These are phyloP conservation scores for Acanthis flammea DNA, from an alignment of 2,797 vertebrate species.

Conservation along the genomic window DNA sequence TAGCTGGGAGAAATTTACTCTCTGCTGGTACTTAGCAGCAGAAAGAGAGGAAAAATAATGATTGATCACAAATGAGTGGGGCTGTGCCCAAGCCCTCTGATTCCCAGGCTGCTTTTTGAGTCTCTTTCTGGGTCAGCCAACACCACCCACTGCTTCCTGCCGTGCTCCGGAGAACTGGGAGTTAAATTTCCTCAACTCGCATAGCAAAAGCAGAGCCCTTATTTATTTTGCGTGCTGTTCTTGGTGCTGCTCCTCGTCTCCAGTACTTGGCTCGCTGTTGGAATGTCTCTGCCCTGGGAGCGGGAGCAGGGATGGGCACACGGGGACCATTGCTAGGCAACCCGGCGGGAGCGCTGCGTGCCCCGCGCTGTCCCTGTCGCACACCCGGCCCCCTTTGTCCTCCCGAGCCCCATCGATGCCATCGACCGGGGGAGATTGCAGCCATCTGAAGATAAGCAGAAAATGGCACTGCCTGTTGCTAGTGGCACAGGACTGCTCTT, in stretches of 20 bases:
- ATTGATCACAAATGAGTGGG: not conserved
- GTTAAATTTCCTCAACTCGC: not conserved
- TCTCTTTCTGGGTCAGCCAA: not conserved
- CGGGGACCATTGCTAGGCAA: not conserved
- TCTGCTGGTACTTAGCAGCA: not conserved
- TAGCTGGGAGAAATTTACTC: not conserved
- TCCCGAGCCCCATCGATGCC: not conserved
- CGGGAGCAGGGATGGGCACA: not conserved
- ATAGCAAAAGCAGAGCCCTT: not conserved
- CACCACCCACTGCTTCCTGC: rapidly evolving
- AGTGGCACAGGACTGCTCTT: not conserved
- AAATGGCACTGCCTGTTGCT: not conserved
- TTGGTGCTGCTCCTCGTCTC: not conserved
- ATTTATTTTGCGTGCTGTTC: not conserved
- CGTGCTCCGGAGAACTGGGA: rapidly evolving
- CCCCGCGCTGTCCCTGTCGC: not conserved
- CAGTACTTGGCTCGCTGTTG: not conserved
- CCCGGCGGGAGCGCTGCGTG: not conserved
- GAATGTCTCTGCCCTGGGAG: not conserved
- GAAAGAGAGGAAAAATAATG: not conserved
- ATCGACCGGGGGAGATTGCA: not conserved
- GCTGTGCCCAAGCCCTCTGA: not conserved
- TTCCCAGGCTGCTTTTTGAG: not conserved
- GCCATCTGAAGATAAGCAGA: not conserved
- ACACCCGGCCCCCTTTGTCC: not conserved